Evolutionary conservation across 2,113 vertebrate genomes (phyloP), one percentile per base, ranked within the genome.

Genomic region (Prinia subflava): DNA sequence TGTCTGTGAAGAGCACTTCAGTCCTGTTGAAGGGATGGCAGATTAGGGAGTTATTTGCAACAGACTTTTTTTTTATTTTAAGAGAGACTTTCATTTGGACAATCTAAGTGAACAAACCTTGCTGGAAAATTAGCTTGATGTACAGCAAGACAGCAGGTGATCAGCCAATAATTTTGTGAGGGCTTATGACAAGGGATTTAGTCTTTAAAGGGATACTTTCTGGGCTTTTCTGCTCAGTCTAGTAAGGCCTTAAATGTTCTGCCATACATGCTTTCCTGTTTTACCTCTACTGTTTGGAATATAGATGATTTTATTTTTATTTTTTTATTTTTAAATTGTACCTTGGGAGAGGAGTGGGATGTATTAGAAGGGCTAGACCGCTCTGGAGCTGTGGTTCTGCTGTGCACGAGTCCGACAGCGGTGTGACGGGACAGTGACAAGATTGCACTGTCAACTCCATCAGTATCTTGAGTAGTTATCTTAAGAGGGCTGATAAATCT

Each of bases 1-100:
- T 95, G 92, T 81, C 90, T 90, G 96, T 97, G 96, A 98, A 98
- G 97, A 97, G 95, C 97, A 95, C 96, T 98, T 98, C 96, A 98
- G 80, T 81, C 89, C 91, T 92, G 64, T 96, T 97, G 96, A 97
- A 98, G 96, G 89, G 95, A 97, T 96, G 83, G 85, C 85, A 97
- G 97, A 97, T 97, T 96, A 98, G 74, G 87, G 93, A 98, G 96
- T 95, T 96, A 93, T 96, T 97, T 98, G 96, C 95, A 97, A 95
- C 55, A 67, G 95, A 74, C 23, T 87, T 70, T 69, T 70, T 62
- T 89, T 64, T 70, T 25, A 57, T 71, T 89, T 91, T 83, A 83
- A 91, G 63, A 79, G 92, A 94, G 62, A 89, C 53, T 67, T 92
- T 94, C 87, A 92, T 96, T 97, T 96, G 92, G 47, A 91, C 81